Evolutionary conservation across 2,113 vertebrate genomes (phyloP), one percentile per base, ranked within the genome.

Genomic region (Daubentonia madagascariensis): DNA sequence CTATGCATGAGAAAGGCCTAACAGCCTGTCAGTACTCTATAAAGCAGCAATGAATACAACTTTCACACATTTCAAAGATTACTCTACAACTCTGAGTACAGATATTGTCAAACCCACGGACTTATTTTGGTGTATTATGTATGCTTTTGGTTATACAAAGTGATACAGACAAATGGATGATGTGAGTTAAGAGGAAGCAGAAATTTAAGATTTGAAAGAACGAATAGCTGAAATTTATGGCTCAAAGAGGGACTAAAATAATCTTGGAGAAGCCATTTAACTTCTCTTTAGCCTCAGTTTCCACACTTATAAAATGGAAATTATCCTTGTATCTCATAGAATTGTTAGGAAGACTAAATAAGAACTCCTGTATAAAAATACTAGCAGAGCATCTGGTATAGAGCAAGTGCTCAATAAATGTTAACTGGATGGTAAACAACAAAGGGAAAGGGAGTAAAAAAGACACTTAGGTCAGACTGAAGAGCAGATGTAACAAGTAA

Each of bases 201-300:
- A 79, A 67, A 87, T 59, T 50, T 88, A 93, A 59, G 76, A 87
- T 30, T 65, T 95, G 50, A 80, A 85, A 80, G 65, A 93, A 87
- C 16, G 45, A 83, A 76, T 2, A 72, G 52, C 23, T 91, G 61
- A 61, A 91, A 63, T 43, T 67, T 57, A 80, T 16, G 43, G 65
- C 11, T 83, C 61, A 67, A 88, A 92, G 37, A 78, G 9, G 45
- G 13, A 88, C n/a, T 70, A 57, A 48, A 76, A 96, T 3, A 59
- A 80, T 68, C 35, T 50, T 48, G 20, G 54, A 61, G 2, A 80
- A 59, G 37, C 16, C 76, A 59, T 54, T 37, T 89, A 78, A 14
- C 73, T 78, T 94, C 48, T 94, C 43, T 37, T 79, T 28, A 79
- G 28, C 28, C 43, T 76, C 65, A 83, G 20, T 30, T 86, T 70